A percentile compares a stretch with the other conserved stretches of the same genome.
Evolutionary conservation across 2,113 vertebrate species (phyloP).

Genomic region (Misgurnus anguillicaudatus): DNA sequence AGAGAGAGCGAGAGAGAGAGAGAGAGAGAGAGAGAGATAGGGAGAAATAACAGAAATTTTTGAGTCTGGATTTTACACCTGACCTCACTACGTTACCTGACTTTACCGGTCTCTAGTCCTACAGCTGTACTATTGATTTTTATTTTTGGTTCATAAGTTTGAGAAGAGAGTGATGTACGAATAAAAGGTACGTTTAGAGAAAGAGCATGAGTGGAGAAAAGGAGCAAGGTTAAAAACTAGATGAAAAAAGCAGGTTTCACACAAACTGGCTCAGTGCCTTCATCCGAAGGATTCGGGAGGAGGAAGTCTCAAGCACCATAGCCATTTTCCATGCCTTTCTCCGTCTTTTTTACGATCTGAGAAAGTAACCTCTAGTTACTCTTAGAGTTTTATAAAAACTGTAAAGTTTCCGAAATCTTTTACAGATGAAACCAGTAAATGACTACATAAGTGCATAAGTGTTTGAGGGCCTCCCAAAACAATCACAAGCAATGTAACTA

Average conservation of each 20-base stretch:
- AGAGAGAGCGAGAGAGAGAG: no score
- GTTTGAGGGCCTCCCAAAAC: constrained; percentile 38
- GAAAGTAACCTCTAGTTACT: constrained; percentile 69
- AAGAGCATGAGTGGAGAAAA: not conserved
- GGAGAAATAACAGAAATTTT: not conserved
- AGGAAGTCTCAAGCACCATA: constrained; percentile 68
- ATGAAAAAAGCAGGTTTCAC: constrained; percentile 50
- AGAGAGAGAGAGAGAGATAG: no score
- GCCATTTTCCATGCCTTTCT: constrained; percentile 67
- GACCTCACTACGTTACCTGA: constrained; percentile 21
- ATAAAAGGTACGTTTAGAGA: not conserved
- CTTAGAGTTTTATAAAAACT: constrained; percentile 67
- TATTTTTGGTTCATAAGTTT: not conserved
- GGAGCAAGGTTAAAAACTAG: not conserved
- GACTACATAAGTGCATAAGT: constrained; percentile 54
- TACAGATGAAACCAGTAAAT: constrained; percentile 70
- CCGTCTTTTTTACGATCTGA: constrained; percentile 62
- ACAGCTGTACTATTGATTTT: constrained; percentile 32
- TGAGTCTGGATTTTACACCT: constrained; percentile 26
- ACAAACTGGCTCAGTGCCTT: constrained; percentile 64
- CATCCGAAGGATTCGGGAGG: constrained; percentile 57
- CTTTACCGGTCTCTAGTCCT: constrained; percentile 25
- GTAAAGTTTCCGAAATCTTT: constrained; percentile 74
- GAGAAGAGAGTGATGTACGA: not conserved
- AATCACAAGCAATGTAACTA: constrained; percentile 23